Percentiles rank a stretch among this genome's conserved stretches.
phyloP scores from a whole-genome alignment of 2,797 vertebrate species.

The Adelosebastes latens region DNA sequence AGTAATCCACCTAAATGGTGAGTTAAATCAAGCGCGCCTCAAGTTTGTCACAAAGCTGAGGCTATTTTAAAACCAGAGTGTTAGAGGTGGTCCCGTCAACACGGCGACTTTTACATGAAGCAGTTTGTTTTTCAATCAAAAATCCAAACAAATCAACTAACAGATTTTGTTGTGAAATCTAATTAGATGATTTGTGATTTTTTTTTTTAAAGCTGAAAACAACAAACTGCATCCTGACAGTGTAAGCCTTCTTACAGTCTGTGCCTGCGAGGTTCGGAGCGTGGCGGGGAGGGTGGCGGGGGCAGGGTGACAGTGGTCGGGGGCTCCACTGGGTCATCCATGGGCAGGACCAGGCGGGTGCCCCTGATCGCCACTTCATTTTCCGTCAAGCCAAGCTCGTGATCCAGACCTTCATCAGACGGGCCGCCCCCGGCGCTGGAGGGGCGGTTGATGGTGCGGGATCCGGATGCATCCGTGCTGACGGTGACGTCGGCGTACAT shows the following conservation, averaged over 20 bases:
- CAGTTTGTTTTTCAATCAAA: constrained; percentile 14
- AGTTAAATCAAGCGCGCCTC: constrained; percentile 27
- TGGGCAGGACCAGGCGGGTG: constrained; percentile 91
- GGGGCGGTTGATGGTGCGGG: constrained; percentile 67
- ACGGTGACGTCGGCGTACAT: constrained; percentile 92
- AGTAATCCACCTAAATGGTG: not conserved
- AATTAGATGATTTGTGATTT: constrained; percentile 7
- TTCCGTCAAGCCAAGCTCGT: constrained; percentile 86
- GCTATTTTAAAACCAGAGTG: constrained; percentile 2
- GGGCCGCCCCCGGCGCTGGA: constrained; percentile 52
- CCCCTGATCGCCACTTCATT: constrained; percentile 91
- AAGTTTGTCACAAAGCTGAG: constrained; percentile 9
- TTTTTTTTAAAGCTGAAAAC: constrained; percentile 5
- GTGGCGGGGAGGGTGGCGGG: constrained; percentile 72
- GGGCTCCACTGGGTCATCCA: constrained; percentile 88
- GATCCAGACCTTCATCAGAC: constrained; percentile 85
- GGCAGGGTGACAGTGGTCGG: constrained; percentile 77
- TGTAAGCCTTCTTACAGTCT: constrained; percentile 65
- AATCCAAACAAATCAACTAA: not conserved
- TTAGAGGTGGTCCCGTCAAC: not conserved
- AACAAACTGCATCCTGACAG: constrained; percentile 4
- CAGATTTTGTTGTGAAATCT: constrained; percentile 1
- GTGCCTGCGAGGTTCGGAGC: constrained; percentile 78
- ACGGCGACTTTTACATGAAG: not conserved
- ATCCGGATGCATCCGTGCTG: constrained; percentile 84